Evolutionary conservation across 2,888 invertebrate species (phyloP), one percentile per base, ranked within the genome.

Genomic region (Agrochola litura): DNA sequence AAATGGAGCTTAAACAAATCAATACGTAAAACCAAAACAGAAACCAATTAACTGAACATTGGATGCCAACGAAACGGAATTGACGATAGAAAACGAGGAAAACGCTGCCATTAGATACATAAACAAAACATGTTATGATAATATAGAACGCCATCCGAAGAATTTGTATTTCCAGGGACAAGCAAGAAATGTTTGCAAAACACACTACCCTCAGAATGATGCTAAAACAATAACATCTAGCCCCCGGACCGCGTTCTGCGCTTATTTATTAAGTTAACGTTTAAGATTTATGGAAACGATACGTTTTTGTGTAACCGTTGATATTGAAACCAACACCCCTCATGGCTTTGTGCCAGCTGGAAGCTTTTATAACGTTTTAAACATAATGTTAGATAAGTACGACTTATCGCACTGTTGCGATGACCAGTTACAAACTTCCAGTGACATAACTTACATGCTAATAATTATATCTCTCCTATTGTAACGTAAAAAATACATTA

Each of bases 51-150:
- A 84, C 70, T 78, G 80, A 84, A 88, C 87, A 87, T 75, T 87
- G 83, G 74, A 86, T 85, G 87, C 80, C 85, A 91, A 92, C 92
- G 89, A 91, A 92, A 91, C 90, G 73, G 83, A 87, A 88, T 91
- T 90, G 86, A 87, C 81, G 92, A 93, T 93, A 93, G 93, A 94
- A 94, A 95, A 94, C 91, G 90, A 84, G 92, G 94, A 95, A 94
- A 95, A 93, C 92, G 92, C 90, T 92, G 92, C 95, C 93, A 93
- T 95, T 95, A 95, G 94, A 95, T 93, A 94, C 92, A 92, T 92
- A 95, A 96, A 96, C 96, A 96, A 94, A 94, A 96, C 94, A 94
- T 96, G 95, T 96, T 96, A 95, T 96, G 93, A 95, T 96, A 96
- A 95, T 94, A 95, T 88, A 93, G 91, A 94, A 95, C 94, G 94